A percentile compares a stretch with the other conserved stretches of the same genome.
Conservation (phyloP, 2,888 invertebrate genomes). For the Exocentrus adspersus region DNA sequence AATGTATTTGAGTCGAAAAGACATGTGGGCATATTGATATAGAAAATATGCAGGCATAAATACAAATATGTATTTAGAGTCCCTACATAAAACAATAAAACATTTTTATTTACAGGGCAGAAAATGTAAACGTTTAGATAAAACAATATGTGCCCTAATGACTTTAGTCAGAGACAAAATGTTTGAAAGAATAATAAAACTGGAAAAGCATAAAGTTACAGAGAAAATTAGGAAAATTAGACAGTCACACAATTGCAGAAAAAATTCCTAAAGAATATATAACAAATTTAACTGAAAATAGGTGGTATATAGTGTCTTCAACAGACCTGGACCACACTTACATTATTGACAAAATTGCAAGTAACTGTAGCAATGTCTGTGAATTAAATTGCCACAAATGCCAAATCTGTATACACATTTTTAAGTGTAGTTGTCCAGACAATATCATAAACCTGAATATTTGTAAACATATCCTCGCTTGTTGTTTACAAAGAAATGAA, state of each 20-base stretch:
- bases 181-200: constrained; percentile 39
- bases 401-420: constrained; percentile 23
- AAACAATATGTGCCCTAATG: constrained; percentile 41
- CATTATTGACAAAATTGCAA: constrained; percentile 16
- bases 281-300: not conserved
- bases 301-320: constrained; percentile 25
- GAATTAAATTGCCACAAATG: constrained; percentile 17
- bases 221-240: constrained; percentile 25
- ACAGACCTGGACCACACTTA: constrained; percentile 17
- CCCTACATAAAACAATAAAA: constrained; percentile 45
- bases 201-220: constrained; percentile 22
- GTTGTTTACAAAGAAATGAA: not conserved
- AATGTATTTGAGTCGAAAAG: constrained; percentile 13
- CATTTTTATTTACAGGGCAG: constrained; percentile 44
- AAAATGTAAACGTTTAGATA: constrained; percentile 44
- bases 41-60: constrained; percentile 41
- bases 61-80: constrained; percentile 48
- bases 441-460: constrained; percentile 29
- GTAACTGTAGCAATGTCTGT: constrained; percentile 12
- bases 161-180: constrained; percentile 43
- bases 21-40: constrained; percentile 32
- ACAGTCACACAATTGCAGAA: not conserved
- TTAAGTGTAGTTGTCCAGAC: constrained; percentile 27
- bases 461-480: constrained; percentile 32
- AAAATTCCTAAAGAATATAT: not conserved